A percentile compares a stretch with the other conserved stretches of the same genome.
Conservation (phyloP, 2,113 vertebrate species). For the Tragelaphus strepsiceros region DNA sequence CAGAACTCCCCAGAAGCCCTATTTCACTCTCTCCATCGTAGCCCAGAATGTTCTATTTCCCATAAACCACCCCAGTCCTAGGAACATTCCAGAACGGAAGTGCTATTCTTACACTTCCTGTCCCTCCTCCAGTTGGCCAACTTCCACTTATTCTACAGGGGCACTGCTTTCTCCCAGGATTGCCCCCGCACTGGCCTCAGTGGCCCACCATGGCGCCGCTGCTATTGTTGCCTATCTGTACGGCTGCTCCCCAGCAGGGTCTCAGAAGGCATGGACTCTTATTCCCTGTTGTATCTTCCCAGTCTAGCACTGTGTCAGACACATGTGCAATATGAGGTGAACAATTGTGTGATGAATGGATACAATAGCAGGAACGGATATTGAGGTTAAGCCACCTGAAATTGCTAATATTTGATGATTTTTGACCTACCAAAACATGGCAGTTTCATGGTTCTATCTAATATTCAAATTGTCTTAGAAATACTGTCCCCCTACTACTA, state of each 20-base stretch:
- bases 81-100: background rate
- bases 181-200: background rate
- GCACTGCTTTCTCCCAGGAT: background rate
- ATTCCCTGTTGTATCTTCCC: background rate
- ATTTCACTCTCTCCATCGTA: accelerated
- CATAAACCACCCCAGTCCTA: background rate
- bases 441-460: background rate
- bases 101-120: background rate
- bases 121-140: background rate
- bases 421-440: background rate
- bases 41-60: background rate
- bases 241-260: background rate
- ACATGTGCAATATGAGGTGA: background rate
- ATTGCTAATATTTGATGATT: background rate
- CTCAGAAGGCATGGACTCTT: background rate
- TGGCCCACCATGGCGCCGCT: accelerated
- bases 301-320: background rate
- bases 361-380: background rate
- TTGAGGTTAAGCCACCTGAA: background rate
- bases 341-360: background rate
- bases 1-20: background rate
- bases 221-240: background rate
- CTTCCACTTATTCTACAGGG: background rate
- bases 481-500: background rate
- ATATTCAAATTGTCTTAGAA: background rate